A percentile compares a stretch with the other conserved stretches of the same genome.
These are phyloP conservation scores for Holothuria glaberrima DNA, from an alignment of 35 echinoderm and acorn worm genomes.

Conservation along the genomic window DNA sequence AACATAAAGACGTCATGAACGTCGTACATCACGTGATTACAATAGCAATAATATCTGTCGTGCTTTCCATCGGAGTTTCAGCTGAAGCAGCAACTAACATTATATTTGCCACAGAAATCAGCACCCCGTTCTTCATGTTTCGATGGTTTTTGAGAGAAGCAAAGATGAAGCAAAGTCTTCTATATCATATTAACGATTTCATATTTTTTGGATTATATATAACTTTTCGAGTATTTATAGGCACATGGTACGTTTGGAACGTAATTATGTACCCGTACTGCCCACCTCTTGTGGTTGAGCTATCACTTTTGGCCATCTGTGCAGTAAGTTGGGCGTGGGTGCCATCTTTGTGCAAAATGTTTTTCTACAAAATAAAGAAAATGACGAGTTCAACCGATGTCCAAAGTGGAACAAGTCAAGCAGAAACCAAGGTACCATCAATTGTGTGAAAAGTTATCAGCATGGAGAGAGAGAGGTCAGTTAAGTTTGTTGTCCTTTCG, in stretches of 20 bases:
- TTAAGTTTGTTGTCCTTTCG: too few relatives aligned
- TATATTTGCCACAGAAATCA: neutral
- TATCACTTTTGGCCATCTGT: neutral
- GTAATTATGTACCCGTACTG: neutral
- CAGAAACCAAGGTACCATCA: too few relatives aligned
- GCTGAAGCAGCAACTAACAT: neutral
- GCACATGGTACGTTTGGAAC: slow-evolving; percentile 7
- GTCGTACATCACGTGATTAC: neutral
- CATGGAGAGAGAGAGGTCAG: too few relatives aligned
- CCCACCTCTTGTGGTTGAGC: neutral
- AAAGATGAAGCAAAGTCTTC: neutral
- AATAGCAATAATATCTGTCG: neutral
- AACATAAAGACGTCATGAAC: neutral
- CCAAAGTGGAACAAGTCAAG: too few relatives aligned
- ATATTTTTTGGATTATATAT: neutral
- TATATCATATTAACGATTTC: slow-evolving; percentile 30
- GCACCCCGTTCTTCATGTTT: neutral
- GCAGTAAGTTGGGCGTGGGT: neutral
- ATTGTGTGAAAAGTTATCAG: too few relatives aligned
- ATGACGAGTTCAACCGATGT: neutral
- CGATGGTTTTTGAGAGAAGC: slow-evolving; percentile 18
- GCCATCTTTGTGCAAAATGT: neutral
- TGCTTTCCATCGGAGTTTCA: neutral
- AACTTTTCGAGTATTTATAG: neutral
- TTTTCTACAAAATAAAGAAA: slow-evolving; percentile 7